Base-by-base conservation (phyloP, 1,140 invertebrate species). In the Acromyrmex charruanus region DNA sequence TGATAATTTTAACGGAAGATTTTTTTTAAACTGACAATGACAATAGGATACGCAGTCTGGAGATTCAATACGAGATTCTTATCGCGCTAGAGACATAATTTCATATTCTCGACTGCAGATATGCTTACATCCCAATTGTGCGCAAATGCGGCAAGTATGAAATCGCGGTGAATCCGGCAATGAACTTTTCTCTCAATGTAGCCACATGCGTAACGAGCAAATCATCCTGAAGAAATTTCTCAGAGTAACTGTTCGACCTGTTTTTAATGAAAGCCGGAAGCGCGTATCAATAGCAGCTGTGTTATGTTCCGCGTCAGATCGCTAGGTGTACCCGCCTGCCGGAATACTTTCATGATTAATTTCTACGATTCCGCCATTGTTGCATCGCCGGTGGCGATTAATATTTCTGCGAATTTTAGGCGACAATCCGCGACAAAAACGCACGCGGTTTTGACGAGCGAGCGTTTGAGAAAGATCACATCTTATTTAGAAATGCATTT, bases 211-310 rank as follows among this genome's bases (percentile, higher is more conserved):
- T 75, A 82, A 85, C 66, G 74, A 80, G 88, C 75, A 79, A 89
- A 89, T 90, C 88, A 90, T 90, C 88, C 59, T 65, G 77, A 87
- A 89, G 89, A 90, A 85, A 89, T 85, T 85, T 79, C 85, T 77
- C 66, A 25, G n/a, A 88, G 58, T 75, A 44, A 58, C 55, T 44
- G 55, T 49, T 65, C 75, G 88, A 88, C 86, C 80, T 85, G 88
- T 90, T 90, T 88, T 59, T 61, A 85, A 88, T 81, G 89, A 90
- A 90, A 90, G 89, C 89, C 86, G 89, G 89, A 90, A 90, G 81
- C 58, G 68, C 53, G 55, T 75, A 84, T 81, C 71, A 81, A 90
- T 77, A 69, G 53, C 28, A 61, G 61, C n/a, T 18, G n/a, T 69
- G 39, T 66, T 65, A 51, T 39, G 66, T 87, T 89, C 80, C 71